Evolutionary conservation across 2,888 invertebrate genomes (phyloP).

Genomic region (Heteropelma amictum): DNA sequence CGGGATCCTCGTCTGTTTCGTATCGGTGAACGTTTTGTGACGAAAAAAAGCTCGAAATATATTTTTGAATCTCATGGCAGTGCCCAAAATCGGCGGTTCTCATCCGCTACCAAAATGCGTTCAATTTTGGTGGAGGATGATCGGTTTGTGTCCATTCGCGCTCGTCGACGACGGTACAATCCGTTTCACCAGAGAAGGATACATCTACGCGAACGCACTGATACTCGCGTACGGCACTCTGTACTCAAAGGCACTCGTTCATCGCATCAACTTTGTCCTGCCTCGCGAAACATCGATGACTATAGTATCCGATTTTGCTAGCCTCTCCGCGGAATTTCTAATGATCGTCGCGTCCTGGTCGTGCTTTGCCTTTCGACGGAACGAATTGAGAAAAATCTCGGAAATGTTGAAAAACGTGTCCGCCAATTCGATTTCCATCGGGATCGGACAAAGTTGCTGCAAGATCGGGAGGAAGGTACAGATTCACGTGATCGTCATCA

Average conservation of each 20-base stretch:
- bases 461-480: background rate
- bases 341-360: constrained; percentile 22
- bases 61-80: background rate
- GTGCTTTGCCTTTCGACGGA: background rate
- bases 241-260: constrained; percentile 1
- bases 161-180: constrained; percentile 14
- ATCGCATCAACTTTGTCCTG: constrained; percentile 18
- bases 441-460: constrained; percentile 7
- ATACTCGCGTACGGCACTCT: background rate
- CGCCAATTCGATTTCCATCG: background rate
- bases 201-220: constrained; percentile 10
- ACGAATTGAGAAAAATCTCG: constrained; percentile 3
- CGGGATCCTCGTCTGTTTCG: background rate
- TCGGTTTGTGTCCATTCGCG: constrained; percentile 50
- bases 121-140: constrained; percentile 37
- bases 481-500: constrained; percentile 2
- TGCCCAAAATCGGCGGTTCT: background rate
- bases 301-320: constrained; percentile 27
- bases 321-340: constrained; percentile 38
- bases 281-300: constrained; percentile 43
- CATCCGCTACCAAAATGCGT: background rate
- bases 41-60: background rate
- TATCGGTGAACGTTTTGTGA: background rate
- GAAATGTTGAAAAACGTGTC: background rate
- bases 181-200: background rate